Base-by-base conservation (phyloP, 2,888 invertebrate genomes). In the Melangyna quadrimaculata region DNA sequence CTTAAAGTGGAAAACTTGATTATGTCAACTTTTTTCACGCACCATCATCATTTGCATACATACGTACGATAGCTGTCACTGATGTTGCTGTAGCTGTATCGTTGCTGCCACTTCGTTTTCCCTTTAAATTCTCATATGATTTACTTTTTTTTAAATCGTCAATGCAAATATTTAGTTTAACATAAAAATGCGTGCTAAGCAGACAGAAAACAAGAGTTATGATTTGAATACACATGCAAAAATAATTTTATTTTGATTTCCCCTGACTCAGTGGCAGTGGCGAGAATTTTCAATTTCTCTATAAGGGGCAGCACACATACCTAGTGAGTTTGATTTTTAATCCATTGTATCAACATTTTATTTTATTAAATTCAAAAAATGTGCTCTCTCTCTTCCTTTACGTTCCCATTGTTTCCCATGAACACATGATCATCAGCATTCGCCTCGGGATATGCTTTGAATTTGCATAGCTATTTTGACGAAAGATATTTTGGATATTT, bases 1-100 rank as follows among this genome's bases (percentile, higher is more conserved):
- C 14, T 32, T 67, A 73, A 78, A 51, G 70, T 71, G 78, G 37
- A 61, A 74, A 84, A 84, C 51, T 67, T 71, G 43, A 71, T 84
- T 71, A 78, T 78, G 70, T 61, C 57, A 74, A 74, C 53, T 69
- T 48, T 73, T 37, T 40, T 82, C 59, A 82, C 57, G 81, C 35
- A 67, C 32, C 69, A 69, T 73, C 69, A 69, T 73, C 67, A 74
- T 78, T 83, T 74, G 70, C 74, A 74, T 70, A 73, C 61, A 22
- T 27, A 14, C 17, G 8, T n/a, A n/a, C n/a, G n/a, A n/a, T n/a
- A n/a, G n/a, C 17, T 35, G 10, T 22, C 24, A 5, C 6, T 40
- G 48, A 17, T 45, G 43, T 9, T 0, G 43, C 17, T 17, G 9
- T 17, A 17, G 17, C 32, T 22, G 19, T 22, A 7, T 22, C 3